Base-by-base conservation (phyloP, 2,797 vertebrate species). In the Arctocebus calabarensis region DNA sequence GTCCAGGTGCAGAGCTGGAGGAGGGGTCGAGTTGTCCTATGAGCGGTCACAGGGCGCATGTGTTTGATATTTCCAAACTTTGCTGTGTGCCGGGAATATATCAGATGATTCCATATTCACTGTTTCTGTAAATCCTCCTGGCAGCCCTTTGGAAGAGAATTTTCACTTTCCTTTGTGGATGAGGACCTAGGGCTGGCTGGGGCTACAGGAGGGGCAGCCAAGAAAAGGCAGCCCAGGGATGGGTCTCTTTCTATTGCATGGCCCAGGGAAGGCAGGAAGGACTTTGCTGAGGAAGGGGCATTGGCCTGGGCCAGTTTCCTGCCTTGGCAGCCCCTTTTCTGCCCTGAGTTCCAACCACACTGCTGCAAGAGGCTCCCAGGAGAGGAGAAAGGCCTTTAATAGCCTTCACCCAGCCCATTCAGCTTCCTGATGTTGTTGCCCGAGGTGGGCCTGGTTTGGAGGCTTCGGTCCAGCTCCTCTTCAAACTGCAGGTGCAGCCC, bases 91-190 rank as follows among this genome's bases (percentile, higher is more conserved):
- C n/a, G 8, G 37, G 34, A 75, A 74, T 20, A 57, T 14, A 27
- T 43, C 34, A n/a, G 79, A 19, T 9, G 32, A 43, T 32, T 68
- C 59, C 40, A 16, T 29, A 32, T n/a, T 87, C 3, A 16, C 45
- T n/a, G 10, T 78, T 59, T 91, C 87, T 13, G 10, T 62, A 66
- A 91, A 88, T 79, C 77, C 61, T 88, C 77, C 23, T 6, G 34
- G 78, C 5, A 3, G 34, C 22, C 43, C 10, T 88, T 59, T 62
- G 70, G 77, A 79, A 83, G 82, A 27, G 20, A 34, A 57, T 55
- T 87, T 52, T n/a, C 62, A 71, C 7, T 40, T 12, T 25, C 3
- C 3, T 78, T 73, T 29, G 34, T 61, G 71, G 66, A 55, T 17
- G 7, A 85, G 37, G 81, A 92, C 23, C 3, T 62, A 86, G 59